phyloP scores from a whole-genome alignment of 1,140 invertebrate species.

The Muscidifurax raptorellus region DNA sequence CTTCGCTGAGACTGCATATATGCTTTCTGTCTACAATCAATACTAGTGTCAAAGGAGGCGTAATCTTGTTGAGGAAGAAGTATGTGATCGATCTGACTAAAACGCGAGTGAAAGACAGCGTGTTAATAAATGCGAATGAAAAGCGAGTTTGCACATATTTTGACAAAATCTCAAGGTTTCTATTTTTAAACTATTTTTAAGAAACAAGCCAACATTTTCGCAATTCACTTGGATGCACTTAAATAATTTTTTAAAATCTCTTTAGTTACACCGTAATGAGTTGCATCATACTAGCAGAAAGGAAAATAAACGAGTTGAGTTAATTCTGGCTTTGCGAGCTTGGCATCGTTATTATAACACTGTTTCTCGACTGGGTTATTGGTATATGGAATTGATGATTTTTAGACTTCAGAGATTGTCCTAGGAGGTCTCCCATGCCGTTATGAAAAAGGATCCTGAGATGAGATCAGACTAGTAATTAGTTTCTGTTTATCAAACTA shows the following conservation, averaged over 20 bases:
- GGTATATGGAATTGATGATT: constrained; percentile 12
- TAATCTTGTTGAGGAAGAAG: background rate
- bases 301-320: background rate
- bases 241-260: background rate
- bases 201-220: too few species aligned
- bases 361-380: background rate
- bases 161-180: constrained; percentile 4
- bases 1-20: background rate
- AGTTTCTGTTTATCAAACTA: too few species aligned
- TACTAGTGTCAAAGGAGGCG: constrained; percentile 1
- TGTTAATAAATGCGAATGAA: background rate
- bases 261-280: background rate
- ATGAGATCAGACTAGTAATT: too few species aligned
- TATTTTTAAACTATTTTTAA: background rate
- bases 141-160: background rate
- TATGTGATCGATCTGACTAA: background rate
- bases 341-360: constrained; percentile 2
- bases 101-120: background rate
- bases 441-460: background rate
- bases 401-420: background rate
- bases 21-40: constrained; percentile 23
- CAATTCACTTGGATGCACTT: background rate
- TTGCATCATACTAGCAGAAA: background rate
- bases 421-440: background rate
- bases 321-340: background rate